Evolutionary conservation across 35 echinoderm and acorn worm genomes (phyloP).

Genomic region (Strongylocentrotus purpuratus): DNA sequence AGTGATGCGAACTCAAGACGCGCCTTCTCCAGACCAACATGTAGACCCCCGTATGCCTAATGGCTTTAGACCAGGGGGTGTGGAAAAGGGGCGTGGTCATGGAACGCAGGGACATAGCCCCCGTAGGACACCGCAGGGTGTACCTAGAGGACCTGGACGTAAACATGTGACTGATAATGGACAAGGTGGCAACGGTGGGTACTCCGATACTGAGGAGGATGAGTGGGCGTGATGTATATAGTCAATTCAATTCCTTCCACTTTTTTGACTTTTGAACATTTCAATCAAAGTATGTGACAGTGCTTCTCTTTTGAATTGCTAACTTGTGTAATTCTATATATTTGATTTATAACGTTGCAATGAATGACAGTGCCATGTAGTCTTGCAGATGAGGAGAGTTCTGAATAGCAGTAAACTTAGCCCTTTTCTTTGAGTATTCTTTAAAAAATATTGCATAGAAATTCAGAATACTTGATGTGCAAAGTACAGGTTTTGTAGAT

Average conservation of each 20-base stretch:
- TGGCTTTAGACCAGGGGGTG: constrained; percentile 78
- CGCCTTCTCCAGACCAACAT: constrained; percentile 50
- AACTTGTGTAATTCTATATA: constrained; percentile 37
- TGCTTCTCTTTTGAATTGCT: constrained; percentile 38
- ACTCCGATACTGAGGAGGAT: constrained; percentile 87
- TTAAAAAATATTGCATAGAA: not conserved
- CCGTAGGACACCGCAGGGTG: constrained; percentile 77
- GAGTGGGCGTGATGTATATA: constrained; percentile 80
- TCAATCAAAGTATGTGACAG: constrained; percentile 27
- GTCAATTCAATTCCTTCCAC: constrained; percentile 50
- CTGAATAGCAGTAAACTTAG: not conserved
- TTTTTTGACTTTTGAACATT: constrained; percentile 48
- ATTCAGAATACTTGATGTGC: not conserved
- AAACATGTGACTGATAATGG: constrained; percentile 79
- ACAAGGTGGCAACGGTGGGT: constrained; percentile 77
- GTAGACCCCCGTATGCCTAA: constrained; percentile 88
- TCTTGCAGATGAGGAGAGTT: not conserved
- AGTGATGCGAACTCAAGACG: constrained; percentile 82
- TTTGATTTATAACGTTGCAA: constrained; percentile 11
- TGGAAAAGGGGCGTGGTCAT: constrained; percentile 89
- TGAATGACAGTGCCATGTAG: not conserved
- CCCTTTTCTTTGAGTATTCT: not conserved
- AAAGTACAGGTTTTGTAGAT: not conserved
- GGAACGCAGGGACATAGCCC: constrained; percentile 93
- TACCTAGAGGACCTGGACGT: constrained; percentile 79